Conservation (phyloP, 1,140 invertebrate genomes). For the Portunus trituberculatus region DNA sequence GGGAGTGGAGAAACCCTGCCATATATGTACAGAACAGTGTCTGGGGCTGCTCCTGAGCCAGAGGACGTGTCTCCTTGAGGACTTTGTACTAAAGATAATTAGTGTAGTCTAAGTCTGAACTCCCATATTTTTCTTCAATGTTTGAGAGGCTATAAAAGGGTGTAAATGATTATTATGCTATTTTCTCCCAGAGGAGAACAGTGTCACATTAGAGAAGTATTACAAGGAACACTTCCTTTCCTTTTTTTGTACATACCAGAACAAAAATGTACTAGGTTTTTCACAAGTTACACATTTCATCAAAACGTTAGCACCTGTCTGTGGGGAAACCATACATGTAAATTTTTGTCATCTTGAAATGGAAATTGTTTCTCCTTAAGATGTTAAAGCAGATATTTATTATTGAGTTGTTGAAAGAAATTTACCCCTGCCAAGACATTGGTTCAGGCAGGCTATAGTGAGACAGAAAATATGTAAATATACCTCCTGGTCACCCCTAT, state of each 20-base stretch:
- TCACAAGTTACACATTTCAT: conserved; percentile 62
- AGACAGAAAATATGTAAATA: conserved; percentile 64
- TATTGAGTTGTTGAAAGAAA: conserved; percentile 42
- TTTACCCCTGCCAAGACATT: background rate
- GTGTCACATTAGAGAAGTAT: conserved; percentile 64
- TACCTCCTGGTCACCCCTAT: conserved; percentile 57
- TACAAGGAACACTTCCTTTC: conserved; percentile 67
- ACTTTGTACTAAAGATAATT: conserved; percentile 74
- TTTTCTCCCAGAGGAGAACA: conserved; percentile 54
- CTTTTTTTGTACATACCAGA: conserved; percentile 69
- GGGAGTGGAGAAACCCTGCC: conserved; percentile 73
- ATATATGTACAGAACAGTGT: conserved; percentile 71
- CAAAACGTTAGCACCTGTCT: conserved; percentile 63
- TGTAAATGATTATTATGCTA: conserved; percentile 72
- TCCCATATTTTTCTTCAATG: conserved; percentile 71
- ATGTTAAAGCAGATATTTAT: conserved; percentile 33
- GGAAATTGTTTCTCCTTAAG: conserved; percentile 30
- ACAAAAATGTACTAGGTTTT: conserved; percentile 73
- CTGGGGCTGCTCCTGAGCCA: conserved; percentile 51
- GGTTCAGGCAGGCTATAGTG: conserved; percentile 47
- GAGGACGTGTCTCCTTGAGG: conserved; percentile 54
- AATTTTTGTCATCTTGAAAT: conserved; percentile 60
- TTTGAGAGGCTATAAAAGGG: conserved; percentile 70
- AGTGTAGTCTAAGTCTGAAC: conserved; percentile 65
- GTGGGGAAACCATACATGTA: conserved; percentile 59